Percentiles rank a stretch among this genome's conserved stretches.
Conservation (phyloP, 2,113 vertebrate genomes). For the Trematomus loennbergii region DNA sequence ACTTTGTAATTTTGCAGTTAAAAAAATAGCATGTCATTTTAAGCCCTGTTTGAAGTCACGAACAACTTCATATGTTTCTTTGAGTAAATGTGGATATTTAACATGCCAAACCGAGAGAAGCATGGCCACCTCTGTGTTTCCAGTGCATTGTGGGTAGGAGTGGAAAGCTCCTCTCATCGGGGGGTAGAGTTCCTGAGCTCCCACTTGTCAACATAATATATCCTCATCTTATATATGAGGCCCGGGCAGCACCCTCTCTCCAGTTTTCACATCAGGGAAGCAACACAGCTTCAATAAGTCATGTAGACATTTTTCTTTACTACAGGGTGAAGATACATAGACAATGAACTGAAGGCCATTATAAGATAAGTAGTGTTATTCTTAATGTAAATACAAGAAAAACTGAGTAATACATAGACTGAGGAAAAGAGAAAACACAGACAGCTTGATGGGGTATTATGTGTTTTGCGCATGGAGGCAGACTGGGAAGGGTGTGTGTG, state of each 20-base stretch:
- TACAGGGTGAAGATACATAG: not conserved
- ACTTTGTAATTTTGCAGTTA: not conserved
- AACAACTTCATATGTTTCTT: not conserved
- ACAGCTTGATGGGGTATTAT: constrained; percentile 36
- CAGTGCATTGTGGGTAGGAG: constrained; percentile 51
- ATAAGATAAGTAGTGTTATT: not conserved
- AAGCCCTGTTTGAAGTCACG: not conserved
- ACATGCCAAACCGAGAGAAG: constrained; percentile 27
- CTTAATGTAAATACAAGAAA: not conserved
- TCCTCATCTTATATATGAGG: constrained; percentile 46
- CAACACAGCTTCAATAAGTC: not conserved
- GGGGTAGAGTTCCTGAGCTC: constrained; percentile 66
- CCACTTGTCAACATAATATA: constrained; percentile 58
- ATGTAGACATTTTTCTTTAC: not conserved
- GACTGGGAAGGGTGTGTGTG: constrained; percentile 54
- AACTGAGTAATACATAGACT: not conserved
- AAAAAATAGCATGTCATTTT: not conserved
- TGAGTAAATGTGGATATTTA: constrained; percentile 14
- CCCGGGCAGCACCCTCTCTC: constrained; percentile 3
- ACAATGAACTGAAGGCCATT: not conserved
- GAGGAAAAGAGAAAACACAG: constrained; percentile 25
- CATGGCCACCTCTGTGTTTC: constrained; percentile 30
- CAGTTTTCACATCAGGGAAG: constrained; percentile 34
- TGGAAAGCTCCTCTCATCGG: constrained; percentile 62
- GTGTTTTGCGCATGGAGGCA: constrained; percentile 48